phyloP scores from a whole-genome alignment of 2,888 invertebrate species.

The Brachypalpus laphriformis region DNA sequence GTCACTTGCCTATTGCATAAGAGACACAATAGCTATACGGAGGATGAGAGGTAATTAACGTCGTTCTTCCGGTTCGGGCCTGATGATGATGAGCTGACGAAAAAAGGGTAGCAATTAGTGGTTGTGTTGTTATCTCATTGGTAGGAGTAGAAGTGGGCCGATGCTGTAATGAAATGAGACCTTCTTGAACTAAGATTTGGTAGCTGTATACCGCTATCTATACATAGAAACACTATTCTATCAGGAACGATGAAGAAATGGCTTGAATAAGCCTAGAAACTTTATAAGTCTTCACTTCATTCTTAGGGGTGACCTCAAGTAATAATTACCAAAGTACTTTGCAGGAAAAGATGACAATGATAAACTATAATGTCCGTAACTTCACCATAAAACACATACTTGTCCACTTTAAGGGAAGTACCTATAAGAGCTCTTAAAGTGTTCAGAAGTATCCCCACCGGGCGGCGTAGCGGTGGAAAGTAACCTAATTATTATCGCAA shows the following conservation, averaged over 20 bases:
- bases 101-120: conserved; percentile 35
- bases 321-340: too few species aligned
- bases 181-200: conserved; percentile 18
- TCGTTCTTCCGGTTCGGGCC: conserved; percentile 48
- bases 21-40: conserved; percentile 27
- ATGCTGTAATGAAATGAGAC: conserved; percentile 3
- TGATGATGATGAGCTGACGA: conserved; percentile 14
- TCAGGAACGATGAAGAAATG: neutral
- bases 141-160: neutral
- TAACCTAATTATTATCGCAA: conserved; percentile 58
- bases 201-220: neutral
- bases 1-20: conserved; percentile 51
- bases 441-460: neutral
- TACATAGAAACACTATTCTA: neutral
- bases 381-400: neutral
- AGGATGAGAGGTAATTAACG: conserved; percentile 58
- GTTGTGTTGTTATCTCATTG: conserved; percentile 5
- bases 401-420: neutral
- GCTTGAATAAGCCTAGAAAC: neutral
- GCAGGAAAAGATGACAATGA: neutral
- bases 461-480: too few species aligned
- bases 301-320: too few species aligned
- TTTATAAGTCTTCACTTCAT: neutral
- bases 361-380: conserved; percentile 2
- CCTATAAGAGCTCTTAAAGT: conserved; percentile 6